Conservation (phyloP, 2,797 vertebrate species). For the Hippoglossus hippoglossus region DNA sequence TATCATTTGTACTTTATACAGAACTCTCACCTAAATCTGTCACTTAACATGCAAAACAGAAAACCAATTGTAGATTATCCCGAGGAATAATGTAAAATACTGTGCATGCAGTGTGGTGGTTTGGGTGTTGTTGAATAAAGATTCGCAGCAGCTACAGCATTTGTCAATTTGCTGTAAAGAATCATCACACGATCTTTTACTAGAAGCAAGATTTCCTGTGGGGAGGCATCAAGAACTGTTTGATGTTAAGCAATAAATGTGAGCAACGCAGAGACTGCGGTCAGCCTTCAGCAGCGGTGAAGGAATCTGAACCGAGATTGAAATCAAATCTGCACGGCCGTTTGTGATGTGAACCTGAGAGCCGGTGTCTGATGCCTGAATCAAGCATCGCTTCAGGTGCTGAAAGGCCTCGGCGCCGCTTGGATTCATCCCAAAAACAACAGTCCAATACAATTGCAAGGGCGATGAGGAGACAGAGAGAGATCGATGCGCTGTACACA, state of each 20-base stretch:
- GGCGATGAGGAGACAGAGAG: constrained; percentile 26
- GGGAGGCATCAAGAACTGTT: constrained; percentile 17
- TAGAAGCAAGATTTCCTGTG: constrained; percentile 17
- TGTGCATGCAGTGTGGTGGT: constrained; percentile 7
- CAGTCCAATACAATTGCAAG: constrained; percentile 36
- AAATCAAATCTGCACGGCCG: constrained; percentile 60
- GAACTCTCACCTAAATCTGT: constrained; percentile 27
- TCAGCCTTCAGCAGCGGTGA: constrained; percentile 30
- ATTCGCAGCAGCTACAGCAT: constrained; percentile 16
- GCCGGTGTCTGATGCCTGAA: constrained; percentile 29
- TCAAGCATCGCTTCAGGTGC: constrained; percentile 44
- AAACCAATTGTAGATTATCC: constrained; percentile 39
- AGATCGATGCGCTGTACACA: constrained; percentile 34
- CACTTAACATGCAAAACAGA: constrained; percentile 46
- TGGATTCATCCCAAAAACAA: constrained; percentile 45
- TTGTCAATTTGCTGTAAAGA: constrained; percentile 27
- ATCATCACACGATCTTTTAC: constrained; percentile 2
- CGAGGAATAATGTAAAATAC: constrained; percentile 18
- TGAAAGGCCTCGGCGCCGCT: constrained; percentile 22
- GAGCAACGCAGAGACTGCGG: constrained; percentile 22
- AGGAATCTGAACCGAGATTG: constrained; percentile 49
- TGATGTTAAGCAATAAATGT: constrained; percentile 41
- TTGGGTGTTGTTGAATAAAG: constrained; percentile 22
- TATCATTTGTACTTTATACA: constrained; percentile 5
- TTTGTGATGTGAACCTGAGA: constrained; percentile 51